Conservation (phyloP, 1,140 invertebrate genomes). For the Halictus rubicundus region DNA sequence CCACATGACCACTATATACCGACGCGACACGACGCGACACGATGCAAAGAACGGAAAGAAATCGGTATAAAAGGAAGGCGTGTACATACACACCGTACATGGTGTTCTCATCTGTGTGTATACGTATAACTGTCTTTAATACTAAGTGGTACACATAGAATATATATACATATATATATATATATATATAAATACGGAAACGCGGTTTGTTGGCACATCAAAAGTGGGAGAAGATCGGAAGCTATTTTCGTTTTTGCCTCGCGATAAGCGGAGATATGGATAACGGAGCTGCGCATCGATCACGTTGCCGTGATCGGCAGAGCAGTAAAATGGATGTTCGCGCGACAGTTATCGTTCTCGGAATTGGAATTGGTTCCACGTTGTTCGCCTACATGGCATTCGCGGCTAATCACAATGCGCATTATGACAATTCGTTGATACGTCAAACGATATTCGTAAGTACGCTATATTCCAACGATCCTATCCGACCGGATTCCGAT, state of each 20-base stretch:
- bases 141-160: too few relatives aligned
- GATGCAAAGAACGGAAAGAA: too few relatives aligned
- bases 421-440: not conserved
- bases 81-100: too few relatives aligned
- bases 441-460: conserved; percentile 73
- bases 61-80: too few relatives aligned
- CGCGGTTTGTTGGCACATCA: not conserved
- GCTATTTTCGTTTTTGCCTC: not conserved
- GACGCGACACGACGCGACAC: too few relatives aligned
- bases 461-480: conserved; percentile 13
- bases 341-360: conserved; percentile 61
- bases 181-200: not conserved
- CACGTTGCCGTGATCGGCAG: conserved; percentile 24
- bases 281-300: not conserved
- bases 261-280: conserved; percentile 43
- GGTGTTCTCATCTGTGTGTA: too few relatives aligned
- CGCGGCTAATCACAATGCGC: conserved; percentile 3
- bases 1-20: too few relatives aligned
- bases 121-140: not conserved
- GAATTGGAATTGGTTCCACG: conserved; percentile 54
- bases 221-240: not conserved
- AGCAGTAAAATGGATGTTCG: conserved; percentile 57
- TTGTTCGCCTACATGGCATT: conserved; percentile 70
- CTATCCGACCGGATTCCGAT: too few relatives aligned
- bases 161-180: too few relatives aligned